Evolutionary conservation across 2,888 invertebrate genomes (phyloP).

Genomic region (Tanypteryx hageni): DNA sequence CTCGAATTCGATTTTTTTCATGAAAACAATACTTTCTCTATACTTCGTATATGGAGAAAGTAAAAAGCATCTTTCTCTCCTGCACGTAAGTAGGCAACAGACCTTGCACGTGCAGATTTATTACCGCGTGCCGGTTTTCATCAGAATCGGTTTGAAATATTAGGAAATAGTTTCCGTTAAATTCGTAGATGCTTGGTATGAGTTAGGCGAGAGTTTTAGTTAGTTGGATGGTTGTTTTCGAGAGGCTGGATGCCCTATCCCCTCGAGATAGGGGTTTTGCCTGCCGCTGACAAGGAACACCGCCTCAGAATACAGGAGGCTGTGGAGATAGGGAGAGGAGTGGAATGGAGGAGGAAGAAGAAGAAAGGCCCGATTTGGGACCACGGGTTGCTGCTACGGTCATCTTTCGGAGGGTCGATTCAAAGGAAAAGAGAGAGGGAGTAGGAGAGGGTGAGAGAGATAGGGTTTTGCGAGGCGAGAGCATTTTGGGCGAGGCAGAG

Average conservation of each 20-base stretch:
- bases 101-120: not conserved
- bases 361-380: not conserved
- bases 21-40: no score
- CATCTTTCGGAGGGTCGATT: not conserved
- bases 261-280: not conserved
- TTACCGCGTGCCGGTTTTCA: not conserved
- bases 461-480: not conserved
- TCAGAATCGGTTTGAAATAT: not conserved
- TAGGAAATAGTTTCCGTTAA: constrained; percentile 8
- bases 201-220: not conserved
- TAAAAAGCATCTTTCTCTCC: no score
- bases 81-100: no score
- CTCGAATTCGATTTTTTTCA: no score
- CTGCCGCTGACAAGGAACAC: constrained; percentile 1
- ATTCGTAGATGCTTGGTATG: not conserved
- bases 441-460: not conserved
- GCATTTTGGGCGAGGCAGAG: not conserved
- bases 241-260: not conserved
- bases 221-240: constrained; percentile 2
- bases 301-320: not conserved
- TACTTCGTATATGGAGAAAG: no score
- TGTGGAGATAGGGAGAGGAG: no score
- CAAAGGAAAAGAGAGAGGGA: not conserved
- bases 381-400: not conserved
- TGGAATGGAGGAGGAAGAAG: not conserved